Evolutionary conservation across 2,113 vertebrate species (phyloP), one percentile per base, ranked within the genome.

Genomic region (Crotalus tigris): DNA sequence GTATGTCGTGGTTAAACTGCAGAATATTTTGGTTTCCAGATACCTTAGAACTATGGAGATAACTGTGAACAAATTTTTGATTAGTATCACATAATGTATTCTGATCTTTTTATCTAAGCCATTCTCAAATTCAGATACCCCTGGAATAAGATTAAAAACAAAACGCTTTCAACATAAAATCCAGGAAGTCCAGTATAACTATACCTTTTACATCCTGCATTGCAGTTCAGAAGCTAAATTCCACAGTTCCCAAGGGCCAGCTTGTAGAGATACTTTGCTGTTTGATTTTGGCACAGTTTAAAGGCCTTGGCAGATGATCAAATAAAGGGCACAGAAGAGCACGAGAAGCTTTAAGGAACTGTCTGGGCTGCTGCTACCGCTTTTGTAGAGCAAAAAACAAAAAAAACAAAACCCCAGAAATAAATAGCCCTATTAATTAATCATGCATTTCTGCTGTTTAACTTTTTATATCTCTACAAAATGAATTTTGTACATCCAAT

Each of bases 201-300:
- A 87, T 55, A 95, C 92, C 94, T 96, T 96, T 97, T 94, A 92
- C 92, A 94, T 95, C 92, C 91, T 91, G 91, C 90, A 92, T 93
- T 90, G 89, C 94, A 94, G 87, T 97, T 95, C 93, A 95, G 92
- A 93, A 93, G 94, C 95, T 96, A 95, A 96, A 97, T 98, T 97
- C 97, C 94, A 97, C 57, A 81, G 88, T 88, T 96, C 97, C 96
- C 95, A 94, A 95, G 95, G 94, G 96, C 75, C 96, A 95, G 89
- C 96, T 96, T 96, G 92, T 9, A 95, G 96, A 96, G 96, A 97
- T 95, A 94, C 95, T 94, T 94, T 61, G 91, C 95, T 98, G 96
- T 98, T 98, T 97, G 97, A 96, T 97, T 98, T 81, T 98, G 98
- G 98, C 97, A 96, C 94, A 81, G 44, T 94, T 96, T 95, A 93